Evolutionary conservation across 2,797 vertebrate genomes (phyloP), one percentile per base, ranked within the genome.

Genomic region (Orientallactaga sibirica): DNA sequence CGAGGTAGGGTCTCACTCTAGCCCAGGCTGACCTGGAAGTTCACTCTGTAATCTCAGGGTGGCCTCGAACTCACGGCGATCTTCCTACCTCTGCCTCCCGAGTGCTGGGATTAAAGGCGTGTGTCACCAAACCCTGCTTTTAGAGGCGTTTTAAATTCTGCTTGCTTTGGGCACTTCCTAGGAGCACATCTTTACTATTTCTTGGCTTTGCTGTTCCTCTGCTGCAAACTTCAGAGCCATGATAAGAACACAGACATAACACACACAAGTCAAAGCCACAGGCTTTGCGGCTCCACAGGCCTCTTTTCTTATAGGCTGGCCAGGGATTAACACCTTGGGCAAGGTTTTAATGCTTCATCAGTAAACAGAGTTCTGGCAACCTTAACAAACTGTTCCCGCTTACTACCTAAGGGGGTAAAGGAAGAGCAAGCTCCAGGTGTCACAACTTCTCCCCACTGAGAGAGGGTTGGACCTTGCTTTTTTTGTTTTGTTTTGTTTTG

Each of bases 211-310:
- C 97, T 86, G 98, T 98, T 96, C 97, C 98, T 97, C 98, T 99
- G 3, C 95, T 97, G 91, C 99, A 99, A 76, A 99, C 99, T 98
- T 98, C 99, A 61, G 99, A 99, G 58, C 99, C 99, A 43, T 99
- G 99, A 93, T 99, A 99, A n/a, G 98, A 97, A 94, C 98, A 98
- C 89, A 99, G 94, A 97, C 99, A 99, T 5, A 98, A 96, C 29
- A 98, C 98, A 96, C 99, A 99, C 96, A 99, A 99, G 97, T 98
- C 98, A 98, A 99, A 99, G 0, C 98, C 98, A 93, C 99, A 99
- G 92, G 98, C 98, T 0, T 96, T 97, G 93, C 98, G 98, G 98
- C 99, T 99, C 95, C 99, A 99, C 18, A 99, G 95, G 2, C 99
- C 99, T 90, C 99, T 97, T 74, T 98, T 98, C 96, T 99, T 99